A percentile compares a stretch with the other conserved stretches of the same genome.
Conservation (phyloP, 2,113 vertebrate genomes). For the Macquaria australasica region DNA sequence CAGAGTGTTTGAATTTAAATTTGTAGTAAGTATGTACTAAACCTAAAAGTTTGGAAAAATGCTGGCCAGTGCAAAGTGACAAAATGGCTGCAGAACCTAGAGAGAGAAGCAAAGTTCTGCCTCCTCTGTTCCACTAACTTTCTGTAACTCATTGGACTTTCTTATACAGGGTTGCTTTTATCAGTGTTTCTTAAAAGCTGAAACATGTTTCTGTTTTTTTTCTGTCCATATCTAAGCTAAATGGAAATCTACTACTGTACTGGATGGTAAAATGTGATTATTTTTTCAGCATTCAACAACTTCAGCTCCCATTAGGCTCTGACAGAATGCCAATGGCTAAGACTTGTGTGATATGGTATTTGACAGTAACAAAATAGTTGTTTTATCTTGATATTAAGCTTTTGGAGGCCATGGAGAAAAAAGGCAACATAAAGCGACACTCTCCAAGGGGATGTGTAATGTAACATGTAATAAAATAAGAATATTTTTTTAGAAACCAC, state of each 20-base stretch:
- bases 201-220: not conserved
- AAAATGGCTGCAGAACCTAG: not conserved
- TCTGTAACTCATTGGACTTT: not conserved
- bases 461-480: not conserved
- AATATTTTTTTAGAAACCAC: not conserved
- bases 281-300: not conserved
- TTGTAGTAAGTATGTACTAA: not conserved
- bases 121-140: not conserved
- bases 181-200: not conserved
- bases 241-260: not conserved
- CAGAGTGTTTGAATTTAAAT: too few species aligned
- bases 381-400: constrained; percentile 18
- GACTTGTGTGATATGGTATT: not conserved
- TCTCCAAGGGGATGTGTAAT: not conserved
- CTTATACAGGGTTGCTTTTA: not conserved
- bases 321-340: constrained; percentile 17
- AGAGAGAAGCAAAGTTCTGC: not conserved
- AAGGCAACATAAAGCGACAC: not conserved
- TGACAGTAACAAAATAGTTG: not conserved
- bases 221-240: not conserved
- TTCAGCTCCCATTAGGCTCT: not conserved
- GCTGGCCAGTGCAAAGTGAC: not conserved
- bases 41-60: not conserved
- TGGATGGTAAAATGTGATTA: not conserved
- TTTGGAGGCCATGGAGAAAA: not conserved